Base-by-base conservation (phyloP, 1,140 invertebrate species). In the Eufriesea mexicana region DNA sequence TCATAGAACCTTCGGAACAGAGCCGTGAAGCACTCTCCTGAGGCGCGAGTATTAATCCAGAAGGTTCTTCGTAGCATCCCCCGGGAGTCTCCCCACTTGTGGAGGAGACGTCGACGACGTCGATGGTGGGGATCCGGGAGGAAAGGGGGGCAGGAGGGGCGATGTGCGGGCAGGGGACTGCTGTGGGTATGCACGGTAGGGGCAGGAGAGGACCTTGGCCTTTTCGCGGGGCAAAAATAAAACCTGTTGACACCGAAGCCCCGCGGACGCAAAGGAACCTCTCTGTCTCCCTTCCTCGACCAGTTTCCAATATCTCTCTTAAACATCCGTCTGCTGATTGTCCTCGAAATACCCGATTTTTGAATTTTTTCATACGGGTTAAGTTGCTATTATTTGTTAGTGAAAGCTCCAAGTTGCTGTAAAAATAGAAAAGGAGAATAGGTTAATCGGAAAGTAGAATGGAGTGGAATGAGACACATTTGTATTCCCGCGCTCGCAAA, bases 171-270 rank as follows among this genome's bases (percentile, higher is more conserved):
- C 57, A 81, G 77, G 66, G 82, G 79, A 78, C 73, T 23, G 64
- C 42, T 47, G 71, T 62, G 83, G 76, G 84, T 78, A 76, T 75
- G 87, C 81, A 79, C 76, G 87, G 84, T 79, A 89, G 88, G 84
- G 86, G 88, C 79, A 86, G 62, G 72, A 89, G 89, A 90, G 89
- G 89, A 90, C 89, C 89, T 90, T 90, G 89, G 89, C 89, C 89
- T 89, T 90, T 90, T 90, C 88, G 88, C 88, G 88, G 79, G 82
- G 89, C 84, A 90, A 90, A 90, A 90, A 90, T 90, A 90, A 90
- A 90, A 90, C 89, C 89, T 90, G 89, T 90, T 90, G 89, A 90
- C 88, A 90, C 84, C 88, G 89, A 89, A 90, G 89, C 84, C 79
- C 86, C 86, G 83, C 89, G 86, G 84, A 86, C 84, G 84, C 78